Evolutionary conservation across 2,113 vertebrate genomes (phyloP).

Genomic region (Lepisosteus oculatus): DNA sequence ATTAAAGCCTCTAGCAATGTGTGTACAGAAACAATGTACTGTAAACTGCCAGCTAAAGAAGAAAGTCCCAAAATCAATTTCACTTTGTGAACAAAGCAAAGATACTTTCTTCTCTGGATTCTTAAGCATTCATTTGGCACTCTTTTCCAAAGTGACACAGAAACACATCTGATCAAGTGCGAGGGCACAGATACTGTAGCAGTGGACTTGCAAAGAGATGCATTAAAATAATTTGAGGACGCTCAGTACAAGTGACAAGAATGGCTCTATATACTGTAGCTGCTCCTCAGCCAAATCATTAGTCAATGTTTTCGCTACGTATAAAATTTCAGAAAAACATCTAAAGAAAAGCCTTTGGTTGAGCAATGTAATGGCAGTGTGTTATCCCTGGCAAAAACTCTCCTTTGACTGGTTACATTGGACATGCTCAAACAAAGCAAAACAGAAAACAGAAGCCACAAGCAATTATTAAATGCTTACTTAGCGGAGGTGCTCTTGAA

Average conservation of each 20-base stretch:
- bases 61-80: background rate
- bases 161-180: background rate
- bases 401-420: constrained; percentile 56
- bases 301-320: constrained; percentile 49
- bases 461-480: constrained; percentile 49
- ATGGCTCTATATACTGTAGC: constrained; percentile 16
- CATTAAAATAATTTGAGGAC: background rate
- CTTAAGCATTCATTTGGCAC: no score
- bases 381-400: constrained; percentile 55
- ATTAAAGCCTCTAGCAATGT: background rate
- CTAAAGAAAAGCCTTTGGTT: constrained; percentile 22
- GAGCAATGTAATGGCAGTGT: constrained; percentile 26
- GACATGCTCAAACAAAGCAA: constrained; percentile 62
- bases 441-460: constrained; percentile 60
- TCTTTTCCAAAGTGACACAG: background rate
- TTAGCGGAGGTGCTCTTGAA: constrained; percentile 5
- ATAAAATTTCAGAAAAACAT: constrained; percentile 51
- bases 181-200: background rate
- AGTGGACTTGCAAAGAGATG: background rate
- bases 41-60: background rate
- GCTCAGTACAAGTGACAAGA: background rate
- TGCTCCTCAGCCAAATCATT: constrained; percentile 46
- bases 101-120: background rate
- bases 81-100: background rate
- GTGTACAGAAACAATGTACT: background rate